phyloP scores from a whole-genome alignment of 2,888 invertebrate genomes.

The Sarcophaga rosellei region DNA sequence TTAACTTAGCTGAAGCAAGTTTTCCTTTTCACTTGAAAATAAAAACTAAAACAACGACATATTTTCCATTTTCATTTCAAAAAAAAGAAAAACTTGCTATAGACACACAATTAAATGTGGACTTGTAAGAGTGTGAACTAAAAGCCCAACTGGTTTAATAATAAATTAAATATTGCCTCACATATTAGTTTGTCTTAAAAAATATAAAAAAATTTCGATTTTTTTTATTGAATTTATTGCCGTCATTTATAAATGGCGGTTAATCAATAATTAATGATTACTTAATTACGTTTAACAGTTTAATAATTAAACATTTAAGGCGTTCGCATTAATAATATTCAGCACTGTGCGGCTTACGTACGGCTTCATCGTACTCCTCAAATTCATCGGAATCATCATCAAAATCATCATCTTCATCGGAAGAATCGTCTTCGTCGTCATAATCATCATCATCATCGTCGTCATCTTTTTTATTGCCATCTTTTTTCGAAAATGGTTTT shows the following conservation, averaged over 20 bases:
- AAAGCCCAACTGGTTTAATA: slow-evolving; percentile 45
- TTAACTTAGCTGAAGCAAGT: slow-evolving; percentile 23
- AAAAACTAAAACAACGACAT: slow-evolving; percentile 28
- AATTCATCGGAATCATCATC: slow-evolving; percentile 72
- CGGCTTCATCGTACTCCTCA: slow-evolving; percentile 67
- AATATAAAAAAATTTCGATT: not conserved
- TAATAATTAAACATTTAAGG: not conserved
- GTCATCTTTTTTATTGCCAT: slow-evolving; percentile 61
- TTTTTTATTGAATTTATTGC: slow-evolving; percentile 13
- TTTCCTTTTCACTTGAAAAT: slow-evolving; percentile 1
- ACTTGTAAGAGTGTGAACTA: slow-evolving; percentile 23
- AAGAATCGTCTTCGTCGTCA: slow-evolving; percentile 59
- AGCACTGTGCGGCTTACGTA: slow-evolving; percentile 64
- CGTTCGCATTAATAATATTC: slow-evolving; percentile 63
- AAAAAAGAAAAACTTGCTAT: slow-evolving; percentile 41
- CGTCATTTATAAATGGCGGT: slow-evolving; percentile 5
- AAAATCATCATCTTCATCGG: slow-evolving; percentile 74
- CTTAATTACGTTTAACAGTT: slow-evolving; percentile 10
- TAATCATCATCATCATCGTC: slow-evolving; percentile 68
- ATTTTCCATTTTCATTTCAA: slow-evolving; percentile 16
- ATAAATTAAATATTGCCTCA: slow-evolving; percentile 39
- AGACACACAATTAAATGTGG: not conserved
- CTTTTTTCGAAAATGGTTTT: slow-evolving; percentile 64
- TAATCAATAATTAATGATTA: slow-evolving; percentile 20
- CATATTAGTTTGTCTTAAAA: not conserved